These are phyloP conservation scores for Gambusia affinis DNA, from an alignment of 2,113 vertebrate species.

Conservation along the genomic window DNA sequence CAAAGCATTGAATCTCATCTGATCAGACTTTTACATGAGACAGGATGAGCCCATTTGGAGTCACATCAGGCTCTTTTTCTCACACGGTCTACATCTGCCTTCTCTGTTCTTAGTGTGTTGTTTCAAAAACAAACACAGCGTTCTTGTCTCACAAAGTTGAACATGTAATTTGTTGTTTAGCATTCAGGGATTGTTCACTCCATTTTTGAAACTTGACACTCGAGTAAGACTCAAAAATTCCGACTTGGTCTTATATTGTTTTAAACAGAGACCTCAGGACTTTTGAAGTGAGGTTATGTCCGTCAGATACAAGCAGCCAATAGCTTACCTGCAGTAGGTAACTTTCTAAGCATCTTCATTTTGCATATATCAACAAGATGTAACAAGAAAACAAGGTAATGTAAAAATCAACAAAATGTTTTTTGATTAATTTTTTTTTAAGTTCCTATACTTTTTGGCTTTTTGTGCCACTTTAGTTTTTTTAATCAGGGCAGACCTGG, in stretches of 20 bases:
- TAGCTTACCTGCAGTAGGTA: not conserved
- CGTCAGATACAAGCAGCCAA: not conserved
- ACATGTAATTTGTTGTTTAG: not conserved
- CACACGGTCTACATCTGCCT: not conserved
- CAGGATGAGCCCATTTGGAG: not conserved
- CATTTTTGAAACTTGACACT: not conserved
- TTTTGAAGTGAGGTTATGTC: not conserved
- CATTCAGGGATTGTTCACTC: not conserved
- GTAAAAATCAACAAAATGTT: too few species aligned
- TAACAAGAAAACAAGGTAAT: not conserved
- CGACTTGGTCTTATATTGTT: not conserved
- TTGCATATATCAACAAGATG: not conserved
- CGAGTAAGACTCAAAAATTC: not conserved
- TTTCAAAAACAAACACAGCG: not conserved
- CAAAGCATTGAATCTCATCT: not conserved
- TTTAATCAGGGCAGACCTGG: too few species aligned
- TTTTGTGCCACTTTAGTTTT: too few species aligned
- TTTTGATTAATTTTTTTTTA: not conserved
- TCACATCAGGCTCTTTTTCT: not conserved
- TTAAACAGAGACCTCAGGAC: not conserved
- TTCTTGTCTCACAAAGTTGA: not conserved
- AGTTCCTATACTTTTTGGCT: not conserved
- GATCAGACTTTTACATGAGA: not conserved
- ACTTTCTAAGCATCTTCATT: not conserved
- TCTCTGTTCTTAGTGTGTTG: not conserved